Base-by-base conservation (phyloP, 2,888 invertebrate genomes). In the Tipula lateralis region DNA sequence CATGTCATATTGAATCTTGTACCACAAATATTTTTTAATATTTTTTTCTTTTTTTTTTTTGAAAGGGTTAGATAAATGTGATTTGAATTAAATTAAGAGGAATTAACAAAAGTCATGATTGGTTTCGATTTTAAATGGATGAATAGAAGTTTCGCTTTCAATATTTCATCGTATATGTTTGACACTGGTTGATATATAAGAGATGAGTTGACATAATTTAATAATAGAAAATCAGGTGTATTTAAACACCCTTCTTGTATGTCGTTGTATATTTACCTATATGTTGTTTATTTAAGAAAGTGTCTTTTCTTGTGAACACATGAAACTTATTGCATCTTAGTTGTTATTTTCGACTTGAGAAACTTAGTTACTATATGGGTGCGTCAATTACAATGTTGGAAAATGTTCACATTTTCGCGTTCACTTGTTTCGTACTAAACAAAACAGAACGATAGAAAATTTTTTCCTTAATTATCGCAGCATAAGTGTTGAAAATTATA, bases 81-180 rank as follows among this genome's bases (percentile, higher is more conserved):
- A 66, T 66, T 66, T 66, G 66, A 66, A 66, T 66, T 66, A 66
- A 66, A 66, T 66, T 24, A 24, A 66, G 66, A 66, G 66, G 66
- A 66, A 66, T 66, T 66, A 66, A 66, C 24, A 66, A 66, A 66
- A 66, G 66, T 66, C 66, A 66, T 66, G 66, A 66, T 66, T 66
- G 24, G 66, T 66, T 66, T 24, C 66, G 24, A 66, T 66, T 66
- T 66, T 66, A 66, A 66, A 66, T 66, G 66, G 66, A 66, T 66
- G 66, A 24, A 12, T 24, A 12, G 66, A 24, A 24, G 12, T 50
- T 50, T 50, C 6, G 16, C 16, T 50, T 50, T 16, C 16, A n/a
- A 50, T 16, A 16, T 50, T 50, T 7, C 39, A 39, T 13, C 39
- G 39, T 39, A 39, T 32, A 2, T 66, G 9, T 44, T 9, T 24